Evolutionary conservation across 2,797 vertebrate species (phyloP), one percentile per base, ranked within the genome.

Genomic region (Helostoma temminkii): DNA sequence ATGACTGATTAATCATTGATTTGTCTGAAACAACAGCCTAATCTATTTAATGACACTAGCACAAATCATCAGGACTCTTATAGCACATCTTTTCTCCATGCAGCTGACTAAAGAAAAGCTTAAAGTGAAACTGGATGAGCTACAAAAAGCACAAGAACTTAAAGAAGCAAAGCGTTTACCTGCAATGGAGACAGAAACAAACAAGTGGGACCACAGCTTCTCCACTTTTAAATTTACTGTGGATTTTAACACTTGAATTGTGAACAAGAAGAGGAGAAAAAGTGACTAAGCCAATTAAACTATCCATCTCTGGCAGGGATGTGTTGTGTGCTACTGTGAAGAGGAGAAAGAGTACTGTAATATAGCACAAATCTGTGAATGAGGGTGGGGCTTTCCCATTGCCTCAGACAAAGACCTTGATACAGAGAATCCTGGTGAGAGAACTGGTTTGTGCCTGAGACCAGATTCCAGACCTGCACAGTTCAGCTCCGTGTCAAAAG

Each of bases 391-490:
- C 88, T 79, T 80, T 75, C 64, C 76, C 74, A 74, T 82, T 71
- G 80, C 78, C 88, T 84, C 80, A 89, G 82, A 92, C 90, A 92
- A 92, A 91, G 90, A 83, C 86, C 25, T 36, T 30, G 58, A 49
- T 34, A 64, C 22, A 80, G 57, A 76, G 58, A 63, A 69, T 62
- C 55, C 66, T 32, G 59, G 36, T 55, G 56, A 66, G 46, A 80
- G 67, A 75, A 32, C 43, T 42, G 42, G 25, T 74, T 34, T 34
- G 32, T 64, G 66, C 71, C 66, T 55, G 60, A 53, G 73, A 57
- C 71, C 32, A 56, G 63, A 25, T 37, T 71, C 39, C 68, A 70
- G 55, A 82, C 66, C 73, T 11, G 62, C 49, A 47, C 26, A 46
- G 76, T 68, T 68, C 45, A 2, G 53, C 65, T 25, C 28, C 25